Conservation (phyloP, 2,797 vertebrate species). For the Danio aesculapii region DNA sequence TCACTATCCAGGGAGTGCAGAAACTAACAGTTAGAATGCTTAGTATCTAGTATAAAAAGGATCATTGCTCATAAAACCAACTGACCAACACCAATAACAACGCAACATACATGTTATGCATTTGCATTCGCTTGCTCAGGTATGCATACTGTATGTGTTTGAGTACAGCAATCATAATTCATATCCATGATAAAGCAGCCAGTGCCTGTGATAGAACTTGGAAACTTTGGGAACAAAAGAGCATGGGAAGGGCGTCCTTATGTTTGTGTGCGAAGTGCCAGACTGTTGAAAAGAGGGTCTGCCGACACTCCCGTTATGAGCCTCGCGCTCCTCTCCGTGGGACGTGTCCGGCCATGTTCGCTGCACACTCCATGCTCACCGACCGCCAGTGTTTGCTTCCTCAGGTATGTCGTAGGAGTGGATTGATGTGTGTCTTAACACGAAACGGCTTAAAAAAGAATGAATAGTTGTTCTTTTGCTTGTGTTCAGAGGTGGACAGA, state of each 20-base stretch:
- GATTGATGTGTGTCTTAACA: slow-evolving; percentile 86
- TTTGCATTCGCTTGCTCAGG: slow-evolving; percentile 27
- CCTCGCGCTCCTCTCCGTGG: slow-evolving; percentile 78
- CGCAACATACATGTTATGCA: slow-evolving; percentile 56
- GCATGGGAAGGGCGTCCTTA: slow-evolving; percentile 79
- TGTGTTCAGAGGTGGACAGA: slow-evolving; percentile 71
- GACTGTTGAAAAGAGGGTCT: slow-evolving; percentile 83
- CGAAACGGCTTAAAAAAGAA: slow-evolving; percentile 81
- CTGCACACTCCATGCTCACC: slow-evolving; percentile 70
- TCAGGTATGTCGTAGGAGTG: slow-evolving; percentile 88
- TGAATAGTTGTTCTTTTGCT: slow-evolving; percentile 75
- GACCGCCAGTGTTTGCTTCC: slow-evolving; percentile 81
- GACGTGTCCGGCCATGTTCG: slow-evolving; percentile 86
- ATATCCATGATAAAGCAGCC: slow-evolving; percentile 66
- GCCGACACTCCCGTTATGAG: slow-evolving; percentile 77
- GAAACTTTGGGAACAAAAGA: slow-evolving; percentile 75
- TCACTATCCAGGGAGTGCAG: no score
- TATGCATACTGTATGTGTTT: slow-evolving; percentile 10
- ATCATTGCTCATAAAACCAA: slow-evolving; percentile 2
- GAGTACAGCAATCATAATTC: slow-evolving; percentile 48
- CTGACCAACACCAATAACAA: slow-evolving; percentile 7
- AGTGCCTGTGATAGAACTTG: slow-evolving; percentile 68
- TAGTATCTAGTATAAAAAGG: neutral
- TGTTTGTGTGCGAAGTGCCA: slow-evolving; percentile 65
- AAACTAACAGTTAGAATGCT: no score